Base-by-base conservation (phyloP, 1,140 invertebrate genomes). In the Ceratina japonica region DNA sequence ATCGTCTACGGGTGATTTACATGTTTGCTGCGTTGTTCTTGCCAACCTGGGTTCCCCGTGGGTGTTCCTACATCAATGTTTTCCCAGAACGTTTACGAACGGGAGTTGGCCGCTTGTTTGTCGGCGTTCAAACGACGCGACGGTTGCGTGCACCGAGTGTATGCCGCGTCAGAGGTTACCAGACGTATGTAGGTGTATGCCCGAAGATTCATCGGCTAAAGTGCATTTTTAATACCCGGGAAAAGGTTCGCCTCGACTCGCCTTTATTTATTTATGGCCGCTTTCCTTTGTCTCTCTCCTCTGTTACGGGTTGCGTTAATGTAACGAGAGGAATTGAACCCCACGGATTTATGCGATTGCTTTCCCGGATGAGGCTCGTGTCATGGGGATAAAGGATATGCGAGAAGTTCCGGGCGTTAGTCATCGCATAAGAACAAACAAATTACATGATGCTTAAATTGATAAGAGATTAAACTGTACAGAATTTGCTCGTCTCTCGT, bases 21-120 rank as follows among this genome's bases (percentile, higher is more conserved):
- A 79, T 84, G 77, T 80, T 83, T 80, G 76, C 71, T 37, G 22
- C 77, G 20, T 70, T 84, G 77, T 83, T 84, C 77, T 80, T 62
- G 20, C 37, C 56, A 13, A 20, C 63, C 5, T 16, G 22, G 44
- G 51, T 49, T 75, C 75, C 69, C 66, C 61, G 59, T 62, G 49
- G 54, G 61, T 15, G 61, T 27, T 80, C 80, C 58, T 76, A 59
- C 63, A 20, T 84, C 82, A 82, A 86, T 87, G 86, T 86, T 85
- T 85, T 84, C 82, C 75, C 68, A 76, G 79, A 59, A 62, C 66
- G 81, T 81, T 86, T 83, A 80, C 78, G 79, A 70, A 73, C 83
- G n/a, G 65, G 59, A 61, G 27, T 49, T 65, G 52, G 54, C 27
- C 27, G 58, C 27, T 83, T 84, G 81, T 83, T 85, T 86, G 70